Conservation (phyloP, 2,113 vertebrate species). For the Acinonyx jubatus region DNA sequence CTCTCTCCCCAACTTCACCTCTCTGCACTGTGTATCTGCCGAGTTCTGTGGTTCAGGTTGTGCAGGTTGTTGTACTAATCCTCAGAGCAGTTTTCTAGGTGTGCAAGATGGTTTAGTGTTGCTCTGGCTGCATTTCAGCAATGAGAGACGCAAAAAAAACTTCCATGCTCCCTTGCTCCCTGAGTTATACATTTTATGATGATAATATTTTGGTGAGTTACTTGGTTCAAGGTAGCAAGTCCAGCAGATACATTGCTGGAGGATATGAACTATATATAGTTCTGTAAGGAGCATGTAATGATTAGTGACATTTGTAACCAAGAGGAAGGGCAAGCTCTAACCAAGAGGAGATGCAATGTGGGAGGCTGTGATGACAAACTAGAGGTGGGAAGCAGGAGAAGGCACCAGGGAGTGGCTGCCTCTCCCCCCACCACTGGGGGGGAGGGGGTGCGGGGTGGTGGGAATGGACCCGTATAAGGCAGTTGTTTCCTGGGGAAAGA, state of each 20-base stretch:
- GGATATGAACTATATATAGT: background rate
- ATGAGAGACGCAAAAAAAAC: too few species aligned
- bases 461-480: background rate
- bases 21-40: too few species aligned
- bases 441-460: too few species aligned
- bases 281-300: background rate
- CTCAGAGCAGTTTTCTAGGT: too few species aligned
- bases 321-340: background rate
- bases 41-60: too few species aligned
- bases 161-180: too few species aligned
- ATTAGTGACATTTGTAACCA: background rate
- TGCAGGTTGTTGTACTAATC: too few species aligned
- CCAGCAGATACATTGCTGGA: background rate
- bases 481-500: background rate
- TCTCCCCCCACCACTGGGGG: too few species aligned
- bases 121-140: too few species aligned
- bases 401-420: fast-evolving
- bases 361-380: background rate
- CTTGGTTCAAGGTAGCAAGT: background rate
- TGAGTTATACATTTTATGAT: background rate
- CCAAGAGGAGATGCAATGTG: background rate
- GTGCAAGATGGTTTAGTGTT: too few species aligned
- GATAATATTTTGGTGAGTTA: background rate
- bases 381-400: background rate
- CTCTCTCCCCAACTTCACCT: too few species aligned